These are phyloP conservation scores for Sebastes paucispinis DNA, from an alignment of 2,797 vertebrate genomes.

Conservation along the genomic window DNA sequence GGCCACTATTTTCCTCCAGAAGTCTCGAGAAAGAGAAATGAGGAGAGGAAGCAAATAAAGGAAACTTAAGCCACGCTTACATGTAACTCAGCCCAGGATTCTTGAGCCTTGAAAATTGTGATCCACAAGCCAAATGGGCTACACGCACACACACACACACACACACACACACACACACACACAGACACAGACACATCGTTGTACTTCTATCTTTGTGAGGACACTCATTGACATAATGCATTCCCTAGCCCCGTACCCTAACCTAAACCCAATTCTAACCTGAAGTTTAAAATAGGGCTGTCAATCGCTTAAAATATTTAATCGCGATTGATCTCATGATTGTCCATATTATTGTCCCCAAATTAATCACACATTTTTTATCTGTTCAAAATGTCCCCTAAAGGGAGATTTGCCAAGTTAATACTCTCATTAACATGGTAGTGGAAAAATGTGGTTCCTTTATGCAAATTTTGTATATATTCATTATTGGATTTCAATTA, in stretches of 20 bases:
- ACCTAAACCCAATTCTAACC: background rate
- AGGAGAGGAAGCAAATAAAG: background rate
- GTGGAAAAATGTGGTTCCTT: no score
- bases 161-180: background rate
- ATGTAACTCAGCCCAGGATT: constrained; percentile 41
- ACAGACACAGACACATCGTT: background rate
- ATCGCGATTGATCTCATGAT: no score
- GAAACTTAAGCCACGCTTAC: constrained; percentile 8
- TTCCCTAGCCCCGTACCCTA: background rate
- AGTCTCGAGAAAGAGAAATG: background rate
- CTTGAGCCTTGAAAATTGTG: constrained; percentile 37
- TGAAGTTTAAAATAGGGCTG: background rate
- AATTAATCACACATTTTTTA: no score
- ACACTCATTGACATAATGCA: background rate
- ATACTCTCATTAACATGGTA: no score
- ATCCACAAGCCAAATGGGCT: constrained; percentile 7
- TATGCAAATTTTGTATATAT: no score
- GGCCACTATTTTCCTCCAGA: background rate
- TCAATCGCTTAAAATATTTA: no score
- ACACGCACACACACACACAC: background rate
- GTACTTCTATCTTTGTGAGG: background rate
- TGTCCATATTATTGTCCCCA: no score
- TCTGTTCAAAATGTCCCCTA: no score
- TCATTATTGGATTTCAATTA: no score
- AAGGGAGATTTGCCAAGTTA: no score